phyloP scores from a whole-genome alignment of 2,113 vertebrate genomes.

The Heterochromis multidens region DNA sequence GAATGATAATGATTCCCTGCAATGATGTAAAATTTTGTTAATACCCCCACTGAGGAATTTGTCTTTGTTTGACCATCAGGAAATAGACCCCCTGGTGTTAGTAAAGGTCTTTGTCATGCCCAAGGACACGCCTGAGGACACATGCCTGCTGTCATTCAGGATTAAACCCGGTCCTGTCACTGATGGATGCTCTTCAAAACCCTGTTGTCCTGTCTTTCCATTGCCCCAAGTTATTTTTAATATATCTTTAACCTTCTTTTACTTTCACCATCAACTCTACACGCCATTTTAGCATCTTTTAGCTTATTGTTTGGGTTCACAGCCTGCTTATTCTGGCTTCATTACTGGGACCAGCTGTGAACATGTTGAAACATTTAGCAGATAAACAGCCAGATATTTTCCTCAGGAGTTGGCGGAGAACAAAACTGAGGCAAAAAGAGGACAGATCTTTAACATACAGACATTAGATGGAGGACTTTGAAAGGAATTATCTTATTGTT shows the following conservation, averaged over 20 bases:
- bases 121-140: constrained; percentile 32
- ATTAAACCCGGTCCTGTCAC: neutral
- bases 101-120: constrained; percentile 8
- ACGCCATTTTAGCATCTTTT: neutral
- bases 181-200: constrained; percentile 9
- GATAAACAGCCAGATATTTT: neutral
- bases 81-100: constrained; percentile 12
- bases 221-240: fast-evolving
- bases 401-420: neutral
- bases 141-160: constrained; percentile 26
- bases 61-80: constrained; percentile 25
- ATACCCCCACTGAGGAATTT: constrained; percentile 2
- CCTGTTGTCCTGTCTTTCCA: neutral
- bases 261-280: neutral
- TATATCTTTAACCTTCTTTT: neutral
- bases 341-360: neutral
- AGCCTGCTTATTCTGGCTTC: neutral
- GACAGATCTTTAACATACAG: neutral
- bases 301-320: neutral
- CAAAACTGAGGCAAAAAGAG: neutral
- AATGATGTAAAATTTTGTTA: neutral
- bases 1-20: neutral
- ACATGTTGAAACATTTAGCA: neutral
- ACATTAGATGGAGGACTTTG: too few relatives aligned
- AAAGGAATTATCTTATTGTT: too few relatives aligned